These are phyloP conservation scores for Cyclopterus lumpus DNA, from an alignment of 2,797 vertebrate species.

Conservation along the genomic window DNA sequence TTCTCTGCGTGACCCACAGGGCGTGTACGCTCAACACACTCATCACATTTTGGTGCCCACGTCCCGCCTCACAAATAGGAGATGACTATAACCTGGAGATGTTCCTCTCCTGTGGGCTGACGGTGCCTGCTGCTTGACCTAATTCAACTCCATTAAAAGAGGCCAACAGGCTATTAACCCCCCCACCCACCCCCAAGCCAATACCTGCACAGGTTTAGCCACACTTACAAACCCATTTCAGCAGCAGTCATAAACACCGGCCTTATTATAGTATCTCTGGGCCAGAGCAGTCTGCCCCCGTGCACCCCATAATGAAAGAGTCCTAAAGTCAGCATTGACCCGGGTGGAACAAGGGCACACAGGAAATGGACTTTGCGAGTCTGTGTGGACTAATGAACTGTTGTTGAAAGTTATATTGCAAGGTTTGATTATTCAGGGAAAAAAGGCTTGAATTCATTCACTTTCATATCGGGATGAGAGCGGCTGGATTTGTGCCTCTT, in stretches of 20 bases:
- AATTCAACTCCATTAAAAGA: constrained; percentile 82
- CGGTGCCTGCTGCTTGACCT: constrained; percentile 62
- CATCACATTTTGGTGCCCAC: constrained; percentile 43
- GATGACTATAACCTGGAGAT: constrained; percentile 63
- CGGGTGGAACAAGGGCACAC: constrained; percentile 51
- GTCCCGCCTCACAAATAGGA: constrained; percentile 31
- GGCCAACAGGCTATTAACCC: constrained; percentile 85
- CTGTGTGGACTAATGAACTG: constrained; percentile 56
- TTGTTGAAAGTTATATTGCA: constrained; percentile 45
- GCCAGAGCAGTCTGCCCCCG: constrained; percentile 46
- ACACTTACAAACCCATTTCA: constrained; percentile 79
- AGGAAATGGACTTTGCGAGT: constrained; percentile 49
- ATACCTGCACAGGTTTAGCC: constrained; percentile 76
- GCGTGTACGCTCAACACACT: not conserved
- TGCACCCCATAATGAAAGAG: constrained; percentile 63
- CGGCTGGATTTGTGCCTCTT: constrained; percentile 52
- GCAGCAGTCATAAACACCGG: constrained; percentile 73
- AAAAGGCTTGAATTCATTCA: constrained; percentile 38
- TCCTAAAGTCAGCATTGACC: constrained; percentile 72
- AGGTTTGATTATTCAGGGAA: constrained; percentile 35
- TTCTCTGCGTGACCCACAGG: constrained; percentile 10
- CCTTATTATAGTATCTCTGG: constrained; percentile 75
- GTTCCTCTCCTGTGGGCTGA: constrained; percentile 55
- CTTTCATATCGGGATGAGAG: constrained; percentile 60
- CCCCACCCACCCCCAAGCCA: too few relatives aligned